phyloP scores from a whole-genome alignment of 2,888 invertebrate species.

The Tanaodytes sp. region DNA sequence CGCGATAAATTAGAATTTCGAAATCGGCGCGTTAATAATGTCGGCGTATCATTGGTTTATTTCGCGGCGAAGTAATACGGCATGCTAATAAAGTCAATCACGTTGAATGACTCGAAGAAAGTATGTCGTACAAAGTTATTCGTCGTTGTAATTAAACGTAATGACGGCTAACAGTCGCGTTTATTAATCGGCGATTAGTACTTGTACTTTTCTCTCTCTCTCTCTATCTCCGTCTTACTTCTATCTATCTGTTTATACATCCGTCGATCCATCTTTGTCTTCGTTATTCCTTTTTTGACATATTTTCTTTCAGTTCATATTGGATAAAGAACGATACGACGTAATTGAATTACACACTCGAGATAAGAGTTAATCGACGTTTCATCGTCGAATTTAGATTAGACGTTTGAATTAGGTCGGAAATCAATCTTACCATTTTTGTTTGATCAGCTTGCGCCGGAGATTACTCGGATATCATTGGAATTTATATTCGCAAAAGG shows the following conservation, averaged over 20 bases:
- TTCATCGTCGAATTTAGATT: conserved; percentile 53
- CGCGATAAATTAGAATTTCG: no score
- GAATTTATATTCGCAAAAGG: no score
- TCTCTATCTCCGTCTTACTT: no score
- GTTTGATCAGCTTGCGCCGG: conserved; percentile 44
- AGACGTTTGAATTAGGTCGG: conserved; percentile 48
- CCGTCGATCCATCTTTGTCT: no score
- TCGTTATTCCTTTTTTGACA: no score
- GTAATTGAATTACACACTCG: conserved; percentile 49
- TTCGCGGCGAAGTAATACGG: no score
- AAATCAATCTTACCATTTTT: conserved; percentile 49
- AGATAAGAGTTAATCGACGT: conserved; percentile 51
- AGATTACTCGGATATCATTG: conserved; percentile 49
- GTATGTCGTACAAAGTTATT: conserved; percentile 38
- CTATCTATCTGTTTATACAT: no score
- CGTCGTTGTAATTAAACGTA: conserved; percentile 38
- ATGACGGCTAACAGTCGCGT: conserved; percentile 35
- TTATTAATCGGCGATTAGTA: conserved; percentile 43
- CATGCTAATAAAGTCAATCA: no score
- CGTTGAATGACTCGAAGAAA: conserved; percentile 41
- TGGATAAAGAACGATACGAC: conserved; percentile 43
- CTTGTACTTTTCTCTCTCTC: conserved; percentile 16
- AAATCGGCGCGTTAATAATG: no score
- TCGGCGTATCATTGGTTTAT: no score
- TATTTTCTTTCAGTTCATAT: conserved; percentile 28